Percentiles rank a stretch among this genome's conserved stretches.
Evolutionary conservation across 2,888 invertebrate genomes (phyloP).

Genomic region (Lasioglossum morio): DNA sequence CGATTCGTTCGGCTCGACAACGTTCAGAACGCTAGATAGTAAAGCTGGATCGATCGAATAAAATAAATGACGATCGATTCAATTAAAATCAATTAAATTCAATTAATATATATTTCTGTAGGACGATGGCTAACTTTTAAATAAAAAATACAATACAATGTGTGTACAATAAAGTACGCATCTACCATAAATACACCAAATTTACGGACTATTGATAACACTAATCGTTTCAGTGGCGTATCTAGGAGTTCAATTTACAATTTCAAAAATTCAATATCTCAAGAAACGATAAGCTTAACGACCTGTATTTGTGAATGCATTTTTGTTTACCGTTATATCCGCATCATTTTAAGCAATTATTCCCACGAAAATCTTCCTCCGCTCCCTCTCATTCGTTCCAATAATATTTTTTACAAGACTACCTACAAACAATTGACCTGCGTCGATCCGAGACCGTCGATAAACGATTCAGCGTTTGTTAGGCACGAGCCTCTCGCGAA

Average conservation of each 20-base stretch:
- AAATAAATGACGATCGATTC: background rate
- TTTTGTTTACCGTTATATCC: background rate
- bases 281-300: background rate
- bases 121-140: background rate
- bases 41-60: background rate
- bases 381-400: background rate
- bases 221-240: background rate
- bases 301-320: background rate
- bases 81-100: too few relatives aligned
- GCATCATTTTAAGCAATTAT: conserved; percentile 14
- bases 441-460: conserved; percentile 6
- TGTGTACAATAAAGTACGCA: background rate
- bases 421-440: background rate
- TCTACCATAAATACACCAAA: background rate
- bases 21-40: background rate
- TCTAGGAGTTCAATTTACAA: background rate
- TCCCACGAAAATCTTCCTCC: background rate
- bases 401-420: background rate
- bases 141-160: background rate
- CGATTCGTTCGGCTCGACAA: background rate
- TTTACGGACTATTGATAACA: background rate
- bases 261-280: background rate
- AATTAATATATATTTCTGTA: background rate
- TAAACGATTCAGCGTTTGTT: background rate
- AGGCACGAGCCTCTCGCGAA: background rate